These are phyloP conservation scores for Coracopsis vasa DNA, from an alignment of 2,113 vertebrate species.

Conservation along the genomic window DNA sequence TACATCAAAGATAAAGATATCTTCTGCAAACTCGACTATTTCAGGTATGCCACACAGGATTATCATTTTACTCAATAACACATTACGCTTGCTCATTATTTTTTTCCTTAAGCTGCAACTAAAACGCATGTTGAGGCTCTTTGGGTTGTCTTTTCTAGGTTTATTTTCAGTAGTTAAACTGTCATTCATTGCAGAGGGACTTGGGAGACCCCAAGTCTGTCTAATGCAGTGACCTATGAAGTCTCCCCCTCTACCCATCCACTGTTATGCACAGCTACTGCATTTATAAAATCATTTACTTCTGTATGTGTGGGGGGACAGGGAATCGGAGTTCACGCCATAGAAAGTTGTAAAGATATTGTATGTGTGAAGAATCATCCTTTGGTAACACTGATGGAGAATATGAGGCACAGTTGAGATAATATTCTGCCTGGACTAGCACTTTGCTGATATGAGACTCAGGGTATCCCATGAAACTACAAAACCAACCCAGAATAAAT, in stretches of 20 bases:
- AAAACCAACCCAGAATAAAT: not conserved
- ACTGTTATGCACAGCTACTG: not conserved
- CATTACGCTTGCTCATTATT: not conserved
- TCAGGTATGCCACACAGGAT: slow-evolving; percentile 79
- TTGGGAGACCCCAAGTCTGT: not conserved
- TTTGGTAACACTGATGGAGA: accelerated
- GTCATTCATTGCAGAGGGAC: not conserved
- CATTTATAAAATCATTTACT: not conserved
- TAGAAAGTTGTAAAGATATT: accelerated
- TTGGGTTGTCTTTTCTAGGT: not conserved
- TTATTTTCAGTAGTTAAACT: not conserved
- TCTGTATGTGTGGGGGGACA: accelerated
- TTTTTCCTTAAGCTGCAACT: not conserved
- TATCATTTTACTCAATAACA: not conserved
- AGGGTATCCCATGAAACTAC: not conserved
- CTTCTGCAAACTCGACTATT: slow-evolving; percentile 98
- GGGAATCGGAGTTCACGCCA: too few relatives aligned
- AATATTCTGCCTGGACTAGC: not conserved
- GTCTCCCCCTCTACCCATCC: not conserved
- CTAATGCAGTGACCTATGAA: not conserved
- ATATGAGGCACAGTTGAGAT: not conserved
- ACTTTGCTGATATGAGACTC: not conserved
- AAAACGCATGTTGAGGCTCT: not conserved
- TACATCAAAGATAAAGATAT: slow-evolving; percentile 99
- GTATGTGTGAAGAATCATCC: accelerated